Base-by-base conservation (phyloP, 1,140 invertebrate genomes). In the Atta cephalotes region DNA sequence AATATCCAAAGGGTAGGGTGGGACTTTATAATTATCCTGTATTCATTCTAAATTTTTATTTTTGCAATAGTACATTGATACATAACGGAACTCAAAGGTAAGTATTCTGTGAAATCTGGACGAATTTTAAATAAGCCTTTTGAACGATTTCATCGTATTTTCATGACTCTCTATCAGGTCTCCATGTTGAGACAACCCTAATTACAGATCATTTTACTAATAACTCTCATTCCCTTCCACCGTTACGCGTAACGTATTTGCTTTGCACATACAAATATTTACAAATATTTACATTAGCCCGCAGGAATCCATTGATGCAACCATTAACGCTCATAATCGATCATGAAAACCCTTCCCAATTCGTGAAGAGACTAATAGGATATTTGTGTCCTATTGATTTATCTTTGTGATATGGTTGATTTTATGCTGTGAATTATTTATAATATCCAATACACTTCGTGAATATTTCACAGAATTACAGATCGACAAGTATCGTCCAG, bases 201-300 rank as follows among this genome's bases (percentile, higher is more conserved):
- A 84, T 84, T 84, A 84, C 80, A 84, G 28, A 84, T 84, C 56
- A 76, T 56, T 76, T 76, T 84, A 45, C 80, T 84, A 84, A 76
- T 82, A 72, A 60, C 25, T 74, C 74, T 63, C 49, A 45, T 77
- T 66, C 31, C 31, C 18, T 21, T 70, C 21, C 51, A 62, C 9
- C 49, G 78, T 82, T 71, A 63, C 82, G 49, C 86, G 74, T 74
- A 65, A 90, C 62, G 80, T 80, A 68, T 86, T 89, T 86, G 72
- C 63, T 92, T 89, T 91, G 88, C 90, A 93, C 86, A 91, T 91
- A 91, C 86, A 87, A 85, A 90, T 95, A 95, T 95, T 92, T 95
- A 95, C 94, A 94, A 91, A 82, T 95, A 94, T 95, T 94, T 94
- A 95, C 93, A 95, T 93, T 91, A 90, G 92, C 91, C 90, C 91